Evolutionary conservation across 2,113 vertebrate genomes (phyloP), one percentile per base, ranked within the genome.

Genomic region (Hyla sarda): DNA sequence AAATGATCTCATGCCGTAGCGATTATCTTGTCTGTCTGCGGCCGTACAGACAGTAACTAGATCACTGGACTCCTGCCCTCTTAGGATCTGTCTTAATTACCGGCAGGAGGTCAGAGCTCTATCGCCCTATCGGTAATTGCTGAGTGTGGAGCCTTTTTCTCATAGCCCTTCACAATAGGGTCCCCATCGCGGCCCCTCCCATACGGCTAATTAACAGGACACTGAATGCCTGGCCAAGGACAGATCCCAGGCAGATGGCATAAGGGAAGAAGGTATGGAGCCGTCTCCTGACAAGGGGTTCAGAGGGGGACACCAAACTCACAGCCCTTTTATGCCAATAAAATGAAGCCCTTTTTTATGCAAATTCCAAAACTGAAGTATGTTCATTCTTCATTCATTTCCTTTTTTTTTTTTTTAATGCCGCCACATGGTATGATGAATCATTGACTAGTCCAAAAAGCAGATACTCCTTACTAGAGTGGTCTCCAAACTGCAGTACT

Each of bases 131-230:
- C 85, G 62, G 67, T 87, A 87, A 87, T 87, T 87, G 85, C 85
- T n/a, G 67, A 73, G 77, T 92, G 89, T 83, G 87, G 91, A 90
- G 91, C 90, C 92, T 88, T 71, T 90, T 93, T 87, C 85, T 87
- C 85, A 87, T 82, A 87, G 85, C 69, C 58, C 75, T 84, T 89
- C 88, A 93, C 90, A 93, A 91, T 88, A 90, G 54, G 87, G 84
- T 56, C 89, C n/a, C 90, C 78, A 88, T 90, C 90, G 88, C 78
- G 91, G 56, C 88, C 81, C 87, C 88, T 90, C 67, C 54, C 88
- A 88, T 73, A 82, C 84, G 76, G 86, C 73, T 89, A 90, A 89
- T 89, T 90, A 90, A 90, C 89, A 78, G 88, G 88, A 89, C 88
- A 83, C 87, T 88, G 86, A 88, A 89, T 88, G 60, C 72, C 88